phyloP scores from a whole-genome alignment of 2,113 vertebrate species.

The Rhipidura dahli region DNA sequence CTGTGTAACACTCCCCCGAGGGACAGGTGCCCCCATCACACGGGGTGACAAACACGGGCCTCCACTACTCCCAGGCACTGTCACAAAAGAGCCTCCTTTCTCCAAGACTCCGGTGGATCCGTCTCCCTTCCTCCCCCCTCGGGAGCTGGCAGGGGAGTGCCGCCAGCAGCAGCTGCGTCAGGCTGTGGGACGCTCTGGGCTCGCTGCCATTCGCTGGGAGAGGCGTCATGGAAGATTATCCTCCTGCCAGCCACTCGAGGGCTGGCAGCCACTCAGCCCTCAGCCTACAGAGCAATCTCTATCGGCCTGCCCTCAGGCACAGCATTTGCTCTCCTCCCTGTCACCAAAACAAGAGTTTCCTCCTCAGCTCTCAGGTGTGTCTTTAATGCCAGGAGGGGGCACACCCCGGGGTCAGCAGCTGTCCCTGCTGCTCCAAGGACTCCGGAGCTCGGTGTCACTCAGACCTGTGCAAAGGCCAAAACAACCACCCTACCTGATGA shows the following conservation, averaged over 20 bases:
- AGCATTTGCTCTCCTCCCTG: neutral
- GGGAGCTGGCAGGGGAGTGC: neutral
- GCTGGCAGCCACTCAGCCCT: conserved; percentile 33
- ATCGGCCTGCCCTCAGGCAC: neutral
- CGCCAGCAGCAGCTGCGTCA: neutral
- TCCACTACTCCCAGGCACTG: neutral
- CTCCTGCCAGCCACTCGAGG: neutral
- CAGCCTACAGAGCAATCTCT: conserved; percentile 3
- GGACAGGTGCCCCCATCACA: neutral
- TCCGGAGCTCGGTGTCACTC: neutral
- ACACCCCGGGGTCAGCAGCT: neutral
- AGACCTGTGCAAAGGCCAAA: neutral
- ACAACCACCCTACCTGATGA: conserved; percentile 43
- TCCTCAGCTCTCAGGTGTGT: neutral
- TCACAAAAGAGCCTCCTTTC: neutral
- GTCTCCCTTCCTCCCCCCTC: neutral
- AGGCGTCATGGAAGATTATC: conserved; percentile 28
- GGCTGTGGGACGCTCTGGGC: conserved; percentile 25
- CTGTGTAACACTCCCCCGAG: neutral
- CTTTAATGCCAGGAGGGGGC: neutral
- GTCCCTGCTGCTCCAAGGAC: neutral
- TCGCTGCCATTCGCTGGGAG: neutral
- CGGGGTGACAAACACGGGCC: neutral
- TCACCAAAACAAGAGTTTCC: neutral
- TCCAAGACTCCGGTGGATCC: neutral